Conservation (phyloP, 2,113 vertebrate species). For the Andinoacara biseriatus region DNA sequence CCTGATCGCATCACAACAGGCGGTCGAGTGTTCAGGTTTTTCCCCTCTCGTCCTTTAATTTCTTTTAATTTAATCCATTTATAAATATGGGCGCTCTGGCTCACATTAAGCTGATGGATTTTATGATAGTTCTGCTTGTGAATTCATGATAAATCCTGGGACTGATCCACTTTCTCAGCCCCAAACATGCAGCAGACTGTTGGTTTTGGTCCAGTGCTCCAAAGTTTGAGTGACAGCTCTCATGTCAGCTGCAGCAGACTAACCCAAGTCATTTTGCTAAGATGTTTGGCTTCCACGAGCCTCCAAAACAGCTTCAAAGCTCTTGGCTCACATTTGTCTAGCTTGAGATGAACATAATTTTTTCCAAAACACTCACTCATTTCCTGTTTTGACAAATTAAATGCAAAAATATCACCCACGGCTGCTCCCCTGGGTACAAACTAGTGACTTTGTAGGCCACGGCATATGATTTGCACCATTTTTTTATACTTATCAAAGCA, state of each 20-base stretch:
- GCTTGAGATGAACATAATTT: not conserved
- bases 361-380: not conserved
- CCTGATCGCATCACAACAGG: not conserved
- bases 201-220: not conserved
- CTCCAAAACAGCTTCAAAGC: not conserved
- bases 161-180: not conserved
- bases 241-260: not conserved
- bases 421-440: not conserved
- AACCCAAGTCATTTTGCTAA: not conserved
- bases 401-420: not conserved
- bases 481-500: not conserved
- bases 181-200: not conserved
- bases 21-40: not conserved
- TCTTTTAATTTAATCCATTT: not conserved
- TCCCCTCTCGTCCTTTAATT: not conserved
- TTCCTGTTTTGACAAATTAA: not conserved
- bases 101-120: not conserved
- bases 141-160: not conserved
- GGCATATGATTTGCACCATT: not conserved
- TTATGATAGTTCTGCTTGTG: not conserved
- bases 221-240: not conserved
- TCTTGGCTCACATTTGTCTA: not conserved
- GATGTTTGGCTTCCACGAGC: not conserved
- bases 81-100: not conserved
- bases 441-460: not conserved